Evolutionary conservation across 2,113 vertebrate genomes (phyloP), one percentile per base, ranked within the genome.

Genomic region (Corynorhinus townsendii): DNA sequence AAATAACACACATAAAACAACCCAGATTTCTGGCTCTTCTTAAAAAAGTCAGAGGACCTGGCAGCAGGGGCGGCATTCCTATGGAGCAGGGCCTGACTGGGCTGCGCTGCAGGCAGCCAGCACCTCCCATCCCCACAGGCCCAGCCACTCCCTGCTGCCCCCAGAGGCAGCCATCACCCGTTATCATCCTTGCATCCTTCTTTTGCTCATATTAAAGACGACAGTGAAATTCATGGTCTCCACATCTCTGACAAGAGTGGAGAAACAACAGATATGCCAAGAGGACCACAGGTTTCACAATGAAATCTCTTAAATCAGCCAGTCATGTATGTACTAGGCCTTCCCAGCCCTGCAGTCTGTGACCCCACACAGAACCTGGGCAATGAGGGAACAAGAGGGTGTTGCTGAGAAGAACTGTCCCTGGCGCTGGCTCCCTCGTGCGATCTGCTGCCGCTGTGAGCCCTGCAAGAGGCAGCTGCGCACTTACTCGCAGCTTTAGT

Each of bases 21-120:
- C 26, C 22, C 38, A 35, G 54, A 66, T 82, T 77, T 92, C 33
- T 89, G 68, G 45, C 43, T 91, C 35, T 75, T 73, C n/a, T 45
- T 71, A 43, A 76, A 92, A 90, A 33, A 56, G 16, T 5, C 14
- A 14, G 47, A 82, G 62, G 75, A 82, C 43, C 14, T 28, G 33
- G 90, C 4, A 40, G n/a, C 3, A 47, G 22, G 2, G 22, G 10
- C 71, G 49, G 15, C 33, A 20, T 26, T 84, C 35, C 38, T 40
- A 7, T 7, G 22, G 59, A 64, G 26, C 24, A 47, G 12, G 0
- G 0, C 0, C 14, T 3, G 2, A 8, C 54, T 24, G 54, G 54
- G 54, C 54, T 56, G 54, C 20, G 20, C 20, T 56, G 54, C 54
- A 24, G 54, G 54, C 20, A 5, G 54, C 20, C 54, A 52, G 16